Conservation (phyloP, 2,113 vertebrate species). For the Bungarus multicinctus region DNA sequence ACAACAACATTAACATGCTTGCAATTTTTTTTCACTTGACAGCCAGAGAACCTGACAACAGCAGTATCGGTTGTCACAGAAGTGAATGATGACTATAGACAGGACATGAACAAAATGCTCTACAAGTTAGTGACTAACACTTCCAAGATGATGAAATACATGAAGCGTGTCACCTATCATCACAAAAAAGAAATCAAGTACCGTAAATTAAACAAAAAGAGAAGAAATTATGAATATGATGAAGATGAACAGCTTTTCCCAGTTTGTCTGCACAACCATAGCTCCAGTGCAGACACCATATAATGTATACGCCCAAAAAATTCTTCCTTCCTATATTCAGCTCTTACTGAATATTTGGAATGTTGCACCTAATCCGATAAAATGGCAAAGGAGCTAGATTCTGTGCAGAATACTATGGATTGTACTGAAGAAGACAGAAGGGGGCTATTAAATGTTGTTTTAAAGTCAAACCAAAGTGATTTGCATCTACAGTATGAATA, state of each 20-base stretch:
- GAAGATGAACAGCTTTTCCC: not conserved
- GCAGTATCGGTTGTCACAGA: not conserved
- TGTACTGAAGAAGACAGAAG: not conserved
- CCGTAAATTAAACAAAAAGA: slow-evolving; percentile 30
- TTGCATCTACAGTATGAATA: slow-evolving; percentile 2
- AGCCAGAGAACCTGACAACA: slow-evolving; percentile 30
- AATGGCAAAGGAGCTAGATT: not conserved
- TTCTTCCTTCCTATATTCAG: not conserved
- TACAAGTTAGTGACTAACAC: slow-evolving; percentile 38
- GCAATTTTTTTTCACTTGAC: not conserved
- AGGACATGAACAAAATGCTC: slow-evolving; percentile 49
- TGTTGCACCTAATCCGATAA: slow-evolving; percentile 4
- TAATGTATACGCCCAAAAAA: not conserved
- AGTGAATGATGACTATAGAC: not conserved
- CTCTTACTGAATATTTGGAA: slow-evolving; percentile 20
- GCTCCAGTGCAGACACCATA: not conserved
- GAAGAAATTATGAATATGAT: not conserved
- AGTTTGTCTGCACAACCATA: not conserved
- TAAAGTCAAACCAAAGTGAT: not conserved
- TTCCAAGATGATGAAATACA: slow-evolving; percentile 47
- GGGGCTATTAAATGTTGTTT: not conserved
- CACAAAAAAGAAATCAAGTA: slow-evolving; percentile 34
- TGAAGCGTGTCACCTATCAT: slow-evolving; percentile 18
- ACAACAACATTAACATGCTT: not conserved
- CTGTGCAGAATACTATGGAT: not conserved